Conservation (phyloP, 2,113 vertebrate genomes). For the Herpetotheres cachinnans region DNA sequence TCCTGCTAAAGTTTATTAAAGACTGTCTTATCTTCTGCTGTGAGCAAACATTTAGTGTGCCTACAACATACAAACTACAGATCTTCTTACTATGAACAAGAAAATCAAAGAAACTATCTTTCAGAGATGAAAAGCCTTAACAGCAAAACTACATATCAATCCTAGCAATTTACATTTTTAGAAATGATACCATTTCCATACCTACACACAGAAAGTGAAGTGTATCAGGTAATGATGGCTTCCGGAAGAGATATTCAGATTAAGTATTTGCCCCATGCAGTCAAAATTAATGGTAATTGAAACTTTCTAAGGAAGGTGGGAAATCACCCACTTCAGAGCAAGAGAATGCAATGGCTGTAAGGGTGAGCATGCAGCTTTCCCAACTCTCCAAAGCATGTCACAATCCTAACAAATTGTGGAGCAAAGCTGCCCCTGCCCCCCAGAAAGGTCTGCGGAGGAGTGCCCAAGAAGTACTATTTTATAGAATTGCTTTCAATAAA, state of each 20-base stretch:
- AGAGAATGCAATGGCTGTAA: neutral
- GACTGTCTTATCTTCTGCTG: neutral
- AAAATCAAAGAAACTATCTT: neutral
- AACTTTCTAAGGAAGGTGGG: neutral
- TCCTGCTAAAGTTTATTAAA: neutral
- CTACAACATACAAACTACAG: neutral
- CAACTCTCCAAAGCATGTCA: neutral
- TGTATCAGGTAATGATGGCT: neutral
- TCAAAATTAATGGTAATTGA: neutral
- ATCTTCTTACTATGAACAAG: neutral
- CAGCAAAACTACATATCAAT: neutral
- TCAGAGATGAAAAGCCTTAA: neutral
- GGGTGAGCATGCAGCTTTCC: neutral
- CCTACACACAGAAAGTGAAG: neutral
- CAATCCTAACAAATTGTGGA: neutral
- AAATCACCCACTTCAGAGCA: neutral
- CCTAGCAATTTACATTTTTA: neutral
- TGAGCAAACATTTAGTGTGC: neutral
- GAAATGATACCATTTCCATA: neutral
- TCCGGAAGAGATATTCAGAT: neutral
- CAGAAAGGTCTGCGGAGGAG: neutral
- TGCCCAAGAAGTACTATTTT: neutral
- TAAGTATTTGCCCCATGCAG: neutral
- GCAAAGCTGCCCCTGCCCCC: neutral
- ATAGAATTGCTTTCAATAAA: neutral